Conservation (phyloP, 2,113 vertebrate genomes). For the Euleptes europaea region DNA sequence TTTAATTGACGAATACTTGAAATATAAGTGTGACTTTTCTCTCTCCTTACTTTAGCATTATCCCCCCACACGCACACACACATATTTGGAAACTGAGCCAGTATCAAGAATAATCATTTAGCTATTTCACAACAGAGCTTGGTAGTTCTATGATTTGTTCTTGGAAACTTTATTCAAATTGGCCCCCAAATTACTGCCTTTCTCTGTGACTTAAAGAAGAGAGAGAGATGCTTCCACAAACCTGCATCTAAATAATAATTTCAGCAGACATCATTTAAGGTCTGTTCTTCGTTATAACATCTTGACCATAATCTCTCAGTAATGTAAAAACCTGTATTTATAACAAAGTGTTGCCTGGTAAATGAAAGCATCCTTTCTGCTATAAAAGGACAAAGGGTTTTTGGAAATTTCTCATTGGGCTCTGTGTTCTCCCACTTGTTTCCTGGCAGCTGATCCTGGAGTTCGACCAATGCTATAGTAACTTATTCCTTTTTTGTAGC, state of each 20-base stretch:
- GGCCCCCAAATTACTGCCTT: slow-evolving; percentile 20
- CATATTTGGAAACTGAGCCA: slow-evolving; percentile 31
- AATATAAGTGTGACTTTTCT: background rate
- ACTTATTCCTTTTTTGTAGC: slow-evolving; percentile 76
- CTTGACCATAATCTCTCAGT: slow-evolving; percentile 50
- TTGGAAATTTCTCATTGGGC: slow-evolving; percentile 73
- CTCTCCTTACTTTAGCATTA: background rate
- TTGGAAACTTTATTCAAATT: background rate
- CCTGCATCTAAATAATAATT: slow-evolving; percentile 32
- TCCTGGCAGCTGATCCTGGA: slow-evolving; percentile 73
- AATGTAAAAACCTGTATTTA: slow-evolving; percentile 51
- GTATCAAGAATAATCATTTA: slow-evolving; percentile 28
- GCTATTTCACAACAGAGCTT: slow-evolving; percentile 22
- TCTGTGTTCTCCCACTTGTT: slow-evolving; percentile 75
- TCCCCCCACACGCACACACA: slow-evolving; percentile 25
- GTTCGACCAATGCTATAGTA: slow-evolving; percentile 63
- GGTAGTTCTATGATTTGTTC: slow-evolving; percentile 35
- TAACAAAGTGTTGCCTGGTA: slow-evolving; percentile 68
- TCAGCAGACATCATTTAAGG: slow-evolving; percentile 18
- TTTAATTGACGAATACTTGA: slow-evolving; percentile 8
- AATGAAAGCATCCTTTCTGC: slow-evolving; percentile 88
- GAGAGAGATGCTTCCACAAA: slow-evolving; percentile 17
- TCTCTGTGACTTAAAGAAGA: slow-evolving; percentile 6
- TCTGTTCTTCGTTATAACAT: slow-evolving; percentile 46
- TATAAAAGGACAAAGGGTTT: slow-evolving; percentile 91